These are phyloP conservation scores for Camponotus floridanus DNA, from an alignment of 1,140 invertebrate species.

Conservation along the genomic window DNA sequence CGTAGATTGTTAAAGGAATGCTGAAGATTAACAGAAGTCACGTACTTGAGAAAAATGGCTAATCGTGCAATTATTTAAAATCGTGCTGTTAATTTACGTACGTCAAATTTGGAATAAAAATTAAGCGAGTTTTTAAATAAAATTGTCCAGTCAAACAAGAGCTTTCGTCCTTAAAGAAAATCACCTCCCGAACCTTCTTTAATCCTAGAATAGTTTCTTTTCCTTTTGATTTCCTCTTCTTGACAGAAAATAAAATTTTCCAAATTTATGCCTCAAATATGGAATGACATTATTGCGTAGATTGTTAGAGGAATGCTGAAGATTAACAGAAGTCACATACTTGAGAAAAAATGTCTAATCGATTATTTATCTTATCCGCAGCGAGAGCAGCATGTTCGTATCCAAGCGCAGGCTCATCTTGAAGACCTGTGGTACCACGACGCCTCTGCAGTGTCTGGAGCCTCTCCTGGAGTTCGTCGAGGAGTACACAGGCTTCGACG, in stretches of 20 bases:
- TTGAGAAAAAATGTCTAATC: conserved; percentile 9
- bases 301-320: neutral
- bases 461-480: conserved; percentile 94
- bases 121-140: neutral
- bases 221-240: neutral
- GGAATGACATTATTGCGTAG: neutral
- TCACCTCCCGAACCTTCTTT: no score
- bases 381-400: conserved; percentile 99
- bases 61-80: conserved; percentile 40
- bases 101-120: neutral
- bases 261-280: neutral
- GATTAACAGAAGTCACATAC: neutral
- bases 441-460: conserved; percentile 96
- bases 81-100: neutral
- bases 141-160: no score
- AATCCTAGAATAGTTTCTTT: neutral
- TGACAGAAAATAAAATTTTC: neutral
- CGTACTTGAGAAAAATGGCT: neutral
- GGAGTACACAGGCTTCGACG: conserved; percentile 93
- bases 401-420: conserved; percentile 97
- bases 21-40: neutral
- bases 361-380: conserved; percentile 85
- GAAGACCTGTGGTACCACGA: conserved; percentile 99
- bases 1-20: neutral
- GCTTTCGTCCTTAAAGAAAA: no score